phyloP scores from a whole-genome alignment of 1,140 invertebrate genomes.

The Sycobia sp. region DNA sequence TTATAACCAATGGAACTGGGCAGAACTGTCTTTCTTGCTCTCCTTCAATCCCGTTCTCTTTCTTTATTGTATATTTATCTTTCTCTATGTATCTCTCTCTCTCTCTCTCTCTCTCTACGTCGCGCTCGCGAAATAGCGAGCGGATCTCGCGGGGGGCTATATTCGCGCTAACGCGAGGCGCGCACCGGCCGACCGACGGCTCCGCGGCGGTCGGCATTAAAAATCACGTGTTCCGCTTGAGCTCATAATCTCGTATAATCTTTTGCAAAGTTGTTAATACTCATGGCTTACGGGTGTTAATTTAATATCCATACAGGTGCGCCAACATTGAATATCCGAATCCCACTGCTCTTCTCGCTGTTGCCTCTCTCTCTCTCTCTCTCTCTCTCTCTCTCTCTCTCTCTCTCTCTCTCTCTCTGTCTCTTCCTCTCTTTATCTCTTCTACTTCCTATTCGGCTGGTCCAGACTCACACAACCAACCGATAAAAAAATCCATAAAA shows the following conservation, averaged over 20 bases:
- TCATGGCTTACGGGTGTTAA: constrained; percentile 63
- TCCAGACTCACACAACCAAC: constrained; percentile 39
- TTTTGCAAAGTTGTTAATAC: constrained; percentile 65
- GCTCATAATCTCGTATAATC: constrained; percentile 65
- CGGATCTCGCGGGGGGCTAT: constrained; percentile 1
- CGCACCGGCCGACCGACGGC: no score
- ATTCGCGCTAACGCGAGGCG: background rate
- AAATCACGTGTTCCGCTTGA: constrained; percentile 63
- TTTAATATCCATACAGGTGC: constrained; percentile 65
- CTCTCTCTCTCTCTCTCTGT: background rate
- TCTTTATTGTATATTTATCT: no score
- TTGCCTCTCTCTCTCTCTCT: background rate
- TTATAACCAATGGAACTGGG: constrained; percentile 6
- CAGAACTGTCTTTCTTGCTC: no score
- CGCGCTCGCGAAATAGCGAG: background rate
- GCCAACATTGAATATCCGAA: constrained; percentile 64
- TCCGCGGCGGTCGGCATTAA: constrained; percentile 55
- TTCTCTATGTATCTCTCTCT: no score
- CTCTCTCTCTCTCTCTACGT: background rate
- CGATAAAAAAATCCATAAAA: constrained; percentile 62
- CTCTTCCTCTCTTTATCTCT: background rate
- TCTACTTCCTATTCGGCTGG: background rate
- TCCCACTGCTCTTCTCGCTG: constrained; percentile 49
- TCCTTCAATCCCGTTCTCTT: no score
- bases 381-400: constrained; percentile 5